Base-by-base conservation (phyloP, 2,888 invertebrate species). In the Drosophila barbarae region DNA sequence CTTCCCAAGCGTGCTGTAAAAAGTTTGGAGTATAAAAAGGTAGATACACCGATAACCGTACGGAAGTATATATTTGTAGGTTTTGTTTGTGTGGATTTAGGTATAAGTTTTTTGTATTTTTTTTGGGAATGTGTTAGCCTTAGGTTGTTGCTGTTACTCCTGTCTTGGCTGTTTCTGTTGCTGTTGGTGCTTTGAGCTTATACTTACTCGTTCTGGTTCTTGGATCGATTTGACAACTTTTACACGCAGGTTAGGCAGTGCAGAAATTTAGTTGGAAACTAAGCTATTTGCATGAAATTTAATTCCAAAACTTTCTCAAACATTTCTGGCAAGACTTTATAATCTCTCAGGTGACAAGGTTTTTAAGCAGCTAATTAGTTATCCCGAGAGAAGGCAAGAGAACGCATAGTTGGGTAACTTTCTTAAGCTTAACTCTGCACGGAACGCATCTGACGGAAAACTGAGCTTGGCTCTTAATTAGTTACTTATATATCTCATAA, bases 1-100 rank as follows among this genome's bases (percentile, higher is more conserved):
- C 82, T 56, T 84, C 69, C 85, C 77, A 84, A 86, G 84, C 84
- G 82, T 82, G 84, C 86, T 82, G 82, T 79, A 85, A 82, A 76
- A 76, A 69, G 72, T 81, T 66, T 63, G 18, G 38, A 63, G 66
- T 65, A 63, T 52, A 52, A 35, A 61, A 61, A 72, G 68, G 53
- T 64, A 30, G 36, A 44, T 74, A 66, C 61, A 65, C 75, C 46
- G 71, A 59, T 70, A 75, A 79, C 74, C 74, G 52, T 67, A 71
- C 58, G 66, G 44, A 65, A 28, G 49, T 65, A 42, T 32, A 54
- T 44, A 26, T 46, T 63, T 44, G 38, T 53, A 49, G 32, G 55
- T 59, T 51, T 49, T 52, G 57, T 38, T 44, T 44, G 47, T 49
- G 42, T 59, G 13, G 49, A 34, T 53, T 18, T 57, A 1, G 3